Evolutionary conservation across 2,797 vertebrate genomes (phyloP), one percentile per base, ranked within the genome.

Genomic region (Tinamus major): DNA sequence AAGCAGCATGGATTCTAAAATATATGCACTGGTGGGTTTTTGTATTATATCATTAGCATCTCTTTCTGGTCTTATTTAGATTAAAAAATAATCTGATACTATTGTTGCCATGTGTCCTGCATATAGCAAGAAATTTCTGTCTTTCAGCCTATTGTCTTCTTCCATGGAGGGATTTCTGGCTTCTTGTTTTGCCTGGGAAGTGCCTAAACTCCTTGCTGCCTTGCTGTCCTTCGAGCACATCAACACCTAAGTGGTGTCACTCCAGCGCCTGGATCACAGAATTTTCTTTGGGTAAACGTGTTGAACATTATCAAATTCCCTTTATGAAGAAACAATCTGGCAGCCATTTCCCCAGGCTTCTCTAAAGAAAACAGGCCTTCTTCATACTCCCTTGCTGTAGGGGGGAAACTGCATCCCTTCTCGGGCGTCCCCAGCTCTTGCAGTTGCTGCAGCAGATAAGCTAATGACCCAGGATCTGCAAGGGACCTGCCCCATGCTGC

Each of bases 371-470:
- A 93, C 8, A 46, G 83, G 86, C 93, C 67, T 91, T 75, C 33
- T 88, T 93, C n/a, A 59, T 75, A 91, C 8, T 94, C 53, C 64
- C 76, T 84, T 69, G 68, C 89, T 95, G 63, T 74, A 70, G 88
- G 88, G n/a, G 67, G 64, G 77, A 92, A 87, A 90, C 82, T 79
- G 89, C 58, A 91, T 95, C 96, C 88, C 92, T 93, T 74, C 92
- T 94, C 63, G 92, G 95, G 95, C 75, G 81, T 61, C 17, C 56
- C 58, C 79, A 78, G 83, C 90, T 44, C 82, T 91, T 90, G 95
- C 90, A 93, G 79, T 84, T 77, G 65, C 90, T 35, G 35, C 85
- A 95, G 81, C 94, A 97, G 97, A 96, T 96, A 97, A 96, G 96
- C 95, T 96, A 96, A 93, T 85, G 75, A 96, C 93, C 93, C 87